Conservation (phyloP, 2,888 invertebrate genomes). For the Heteromyza rotundicornis region DNA sequence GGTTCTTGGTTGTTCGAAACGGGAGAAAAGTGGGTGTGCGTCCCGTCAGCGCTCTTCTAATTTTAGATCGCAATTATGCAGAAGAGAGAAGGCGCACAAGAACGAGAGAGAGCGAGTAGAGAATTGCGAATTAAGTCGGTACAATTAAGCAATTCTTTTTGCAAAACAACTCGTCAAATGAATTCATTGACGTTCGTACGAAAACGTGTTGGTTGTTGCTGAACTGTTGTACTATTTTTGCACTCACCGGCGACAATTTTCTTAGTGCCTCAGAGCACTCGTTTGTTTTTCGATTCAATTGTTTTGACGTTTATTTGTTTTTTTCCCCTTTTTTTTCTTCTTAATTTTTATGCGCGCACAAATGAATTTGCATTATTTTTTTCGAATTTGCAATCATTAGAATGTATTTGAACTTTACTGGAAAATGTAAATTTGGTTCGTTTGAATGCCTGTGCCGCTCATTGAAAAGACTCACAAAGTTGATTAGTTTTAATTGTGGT, state of each 20-base stretch:
- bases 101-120: background rate
- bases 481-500: no score
- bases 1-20: background rate
- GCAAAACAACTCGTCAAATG: constrained; percentile 8
- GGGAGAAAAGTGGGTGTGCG: background rate
- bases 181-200: background rate
- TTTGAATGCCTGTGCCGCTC: no score
- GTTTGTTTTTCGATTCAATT: constrained; percentile 19
- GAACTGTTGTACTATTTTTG: constrained; percentile 10
- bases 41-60: background rate
- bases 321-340: no score
- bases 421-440: no score
- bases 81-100: background rate
- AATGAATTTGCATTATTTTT: no score
- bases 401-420: no score
- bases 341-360: no score
- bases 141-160: background rate
- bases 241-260: constrained; percentile 26
- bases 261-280: constrained; percentile 12
- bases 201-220: constrained; percentile 3
- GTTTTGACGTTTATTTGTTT: no score
- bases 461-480: no score
- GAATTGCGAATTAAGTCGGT: no score
- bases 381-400: no score
- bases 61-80: background rate